Base-by-base conservation (phyloP, 1,140 invertebrate species). In the Pogonomyrmex californicus region DNA sequence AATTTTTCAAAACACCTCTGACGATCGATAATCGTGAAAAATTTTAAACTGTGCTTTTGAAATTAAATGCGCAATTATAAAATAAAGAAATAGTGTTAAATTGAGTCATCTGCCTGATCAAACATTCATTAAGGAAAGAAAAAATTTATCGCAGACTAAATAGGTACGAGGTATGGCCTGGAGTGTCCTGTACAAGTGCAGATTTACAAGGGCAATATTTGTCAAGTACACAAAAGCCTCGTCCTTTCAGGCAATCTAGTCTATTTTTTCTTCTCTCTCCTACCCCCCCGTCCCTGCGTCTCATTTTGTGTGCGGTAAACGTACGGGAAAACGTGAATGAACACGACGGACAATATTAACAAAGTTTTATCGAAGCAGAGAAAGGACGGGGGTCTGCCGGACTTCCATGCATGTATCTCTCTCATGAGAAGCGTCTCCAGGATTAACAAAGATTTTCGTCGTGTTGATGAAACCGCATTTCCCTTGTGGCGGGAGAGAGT, bases 401-500 rank as follows among this genome's bases (percentile, higher is more conserved):
- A 44, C 17, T 9, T 14, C n/a, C n/a, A n/a, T n/a, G n/a, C n/a
- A n/a, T n/a, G 23, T 12, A 47, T 47, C 12, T 36, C 4, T 49
- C 9, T 9, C 51, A n/a, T n/a, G n/a, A n/a, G 30, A 2, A 33
- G n/a, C 41, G 56, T 58, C 73, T 77, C 38, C 23, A 36, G 44
- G 44, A 83, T 83, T 83, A 83, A 73, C 54, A 47, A 83, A 73
- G 51, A 73, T 73, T 83, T 83, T 23, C 41, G 41, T 79, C 77
- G n/a, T 41, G 62, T 66, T 47, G 62, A 66, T 47, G 47, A n/a
- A 79, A 66, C 47, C 47, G 62, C 62, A 12, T 73, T 47, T 56
- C 54, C 68, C 68, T 44, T n/a, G n/a, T n/a, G n/a, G 41, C 17
- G 78, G 38, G 38, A 14, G 63, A 49, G 47, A 47, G 23, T 10